Evolutionary conservation across 2,888 invertebrate species (phyloP).

Genomic region (Bellardia bayeri): DNA sequence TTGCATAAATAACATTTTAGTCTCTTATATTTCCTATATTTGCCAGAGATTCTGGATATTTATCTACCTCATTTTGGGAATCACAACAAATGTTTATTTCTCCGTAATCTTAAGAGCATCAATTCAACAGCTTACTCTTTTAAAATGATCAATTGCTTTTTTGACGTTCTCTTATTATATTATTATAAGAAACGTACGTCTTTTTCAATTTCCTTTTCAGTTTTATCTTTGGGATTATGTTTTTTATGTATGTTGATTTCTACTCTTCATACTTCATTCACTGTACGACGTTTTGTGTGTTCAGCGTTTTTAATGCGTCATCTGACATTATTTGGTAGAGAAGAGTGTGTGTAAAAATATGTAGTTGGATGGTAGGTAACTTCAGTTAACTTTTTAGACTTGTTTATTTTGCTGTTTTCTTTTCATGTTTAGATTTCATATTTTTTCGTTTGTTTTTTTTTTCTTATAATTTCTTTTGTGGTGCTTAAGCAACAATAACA

Average conservation of each 20-base stretch:
- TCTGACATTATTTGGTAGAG: constrained; percentile 54
- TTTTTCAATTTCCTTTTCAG: constrained; percentile 45
- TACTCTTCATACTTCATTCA: constrained; percentile 45
- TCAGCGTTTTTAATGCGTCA: constrained; percentile 66
- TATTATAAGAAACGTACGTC: constrained; percentile 45
- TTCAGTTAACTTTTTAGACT: constrained; percentile 70
- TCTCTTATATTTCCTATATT: too few relatives aligned
- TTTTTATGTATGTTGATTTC: constrained; percentile 25
- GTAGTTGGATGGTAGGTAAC: constrained; percentile 56
- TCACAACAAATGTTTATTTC: not conserved
- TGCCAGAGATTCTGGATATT: constrained; percentile 36
- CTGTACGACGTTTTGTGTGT: constrained; percentile 8
- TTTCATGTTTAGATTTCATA: constrained; percentile 9
- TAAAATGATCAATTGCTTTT: not conserved
- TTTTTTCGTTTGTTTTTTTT: not conserved
- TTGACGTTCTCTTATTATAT: constrained; percentile 8
- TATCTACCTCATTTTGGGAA: not conserved
- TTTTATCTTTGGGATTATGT: constrained; percentile 52
- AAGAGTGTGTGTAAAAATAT: constrained; percentile 20
- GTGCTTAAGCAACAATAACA: constrained; percentile 25
- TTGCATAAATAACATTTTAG: too few relatives aligned
- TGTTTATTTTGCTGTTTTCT: constrained; percentile 61
- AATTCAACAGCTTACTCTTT: constrained; percentile 9
- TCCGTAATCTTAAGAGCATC: not conserved
- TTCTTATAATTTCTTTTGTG: constrained; percentile 4